Base-by-base conservation (phyloP, 92 coral and sea anemone genomes). In the Desmophyllum pertusum region DNA sequence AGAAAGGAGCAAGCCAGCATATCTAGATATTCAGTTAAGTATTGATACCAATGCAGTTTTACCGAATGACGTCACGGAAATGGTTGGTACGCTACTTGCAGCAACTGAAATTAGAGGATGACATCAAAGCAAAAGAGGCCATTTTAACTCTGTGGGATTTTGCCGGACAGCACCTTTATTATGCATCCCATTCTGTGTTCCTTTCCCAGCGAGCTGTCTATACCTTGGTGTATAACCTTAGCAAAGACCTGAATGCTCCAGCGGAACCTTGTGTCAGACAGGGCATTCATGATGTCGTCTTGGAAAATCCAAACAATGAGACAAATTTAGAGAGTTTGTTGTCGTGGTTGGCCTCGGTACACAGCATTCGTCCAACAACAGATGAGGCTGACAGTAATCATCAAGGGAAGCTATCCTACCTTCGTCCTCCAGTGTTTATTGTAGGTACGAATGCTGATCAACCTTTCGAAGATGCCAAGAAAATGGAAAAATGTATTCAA, bases 81-180 rank as follows among this genome's bases (percentile, higher is more conserved):
- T 75, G 40, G 85, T 93, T 53, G n/a, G 73, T 93, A 29, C 93
- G 79, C 21, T 83, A 91, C 78, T 61, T 93, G 75, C 89, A 89
- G 85, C 19, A 27, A 21, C 73, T 75, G 29, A 40, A 35, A 73
- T 19, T 83, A 46, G 94, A 84, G 13, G 90, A 89, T 4, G 77
- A 79, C 74, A 73, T 79, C 55, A 81, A 76, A 45, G 46, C 83
- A 8, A 79, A 84, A 11, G 93, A 93, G 61, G 82, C 91, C 13
- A 85, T 84, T 43, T 84, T 93, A 11, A 91, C 88, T 37, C 50
- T 91, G 70, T 93, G 97, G 97, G 97, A 93, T 78, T 93, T 93
- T 69, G 97, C 97, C 11, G 97, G 97, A 13, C 97, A 93, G 77
- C 97, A 93, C 19, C 79, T 93, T 48, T 93, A 93, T 67, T 93